Evolutionary conservation across 2,888 invertebrate genomes (phyloP), one percentile per base, ranked within the genome.

Genomic region (Eupithecia subumbrata): DNA sequence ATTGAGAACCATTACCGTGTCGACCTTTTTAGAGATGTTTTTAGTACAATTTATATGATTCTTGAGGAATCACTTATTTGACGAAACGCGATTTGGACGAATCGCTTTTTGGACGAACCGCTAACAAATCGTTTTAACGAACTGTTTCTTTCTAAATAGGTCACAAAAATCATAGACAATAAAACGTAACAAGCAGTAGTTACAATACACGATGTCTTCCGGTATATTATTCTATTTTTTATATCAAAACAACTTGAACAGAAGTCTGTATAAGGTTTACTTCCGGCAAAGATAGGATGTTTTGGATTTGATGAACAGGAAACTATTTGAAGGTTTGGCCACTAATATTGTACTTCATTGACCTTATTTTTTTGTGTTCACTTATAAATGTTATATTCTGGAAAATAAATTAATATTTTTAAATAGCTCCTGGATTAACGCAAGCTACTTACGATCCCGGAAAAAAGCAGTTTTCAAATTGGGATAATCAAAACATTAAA

Each of bases 181-280:
- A 72, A 75, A 75, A 71, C 56, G 60, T 75, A 75, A 75, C 60
- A 75, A 71, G 71, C 74, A 68, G 69, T 56, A 74, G 67, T 74
- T 25, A 74, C 64, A 66, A 74, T 71, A 67, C 2, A 16, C 16
- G 60, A 69, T 40, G 48, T 48, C 69, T 40, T 72, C 64, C 72
- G 52, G 66, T 71, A 63, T 22, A 45, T 48, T 71, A 68, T 76
- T 60, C 2, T 73, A 67, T 70, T 73, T 69, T 71, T 37, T 70
- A 43, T 63, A 73, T 68, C 40, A 37, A 73, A 76, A 73, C 76
- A 73, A 63, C 48, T 37, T 43, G 48, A n/a, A 63, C 48, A 40
- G 22, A 45, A 67, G 66, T 40, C 56, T 37, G 66, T 45, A 43
- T 60, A 52, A 43, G 34, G 71, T 71, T 76, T 64, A 73, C 67